Evolutionary conservation across 2,888 invertebrate species (phyloP), one percentile per base, ranked within the genome.

Genomic region (Perizoma flavofasciatum): DNA sequence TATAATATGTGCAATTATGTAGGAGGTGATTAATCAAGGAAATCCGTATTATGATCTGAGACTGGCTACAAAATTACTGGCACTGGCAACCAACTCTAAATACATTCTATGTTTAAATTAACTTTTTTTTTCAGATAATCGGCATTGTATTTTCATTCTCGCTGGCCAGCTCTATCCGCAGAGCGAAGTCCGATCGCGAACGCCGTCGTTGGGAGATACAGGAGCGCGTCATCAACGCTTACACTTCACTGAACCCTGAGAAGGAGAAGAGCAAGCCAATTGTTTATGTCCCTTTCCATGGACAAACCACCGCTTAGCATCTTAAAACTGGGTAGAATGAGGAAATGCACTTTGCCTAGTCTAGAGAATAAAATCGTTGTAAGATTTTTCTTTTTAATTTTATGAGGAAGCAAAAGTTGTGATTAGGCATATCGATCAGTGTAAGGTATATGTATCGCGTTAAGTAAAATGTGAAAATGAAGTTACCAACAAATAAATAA

Each of bases 91-190:
- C 22, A 22, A 22, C 22, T 22, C 1, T 1, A 22, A 22, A 22
- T 1, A 22, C 22, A 22, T 22, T 22, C 22, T 22, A 22, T 22
- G 22, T 22, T 22, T 22, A 22, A 22, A 22, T 22, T 22, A 22
- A 67, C 50, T 69, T 53, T 65, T 35, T 61, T 66, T 93, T 93
- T 51, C 88, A 96, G 96, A 89, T 98, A 47, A 93, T 98, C 74
- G 98, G 98, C 68, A 96, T 98, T 51, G 93, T 97, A 65, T 97
- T 98, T 80, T 97, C 98, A 2, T 96, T 97, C 83, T 96, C 97
- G 88, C 89, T 98, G 83, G 98, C 97, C 60, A 95, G 96, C 78
- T 95, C 97, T 4, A 96, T 98, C 78, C 95, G 96, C 61, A 94
- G 94, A 65, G 94, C 96, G 62, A 96, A 96, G 82, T 94, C 94